phyloP scores from a whole-genome alignment of 2,797 vertebrate species.

The Eulemur coronatus region DNA sequence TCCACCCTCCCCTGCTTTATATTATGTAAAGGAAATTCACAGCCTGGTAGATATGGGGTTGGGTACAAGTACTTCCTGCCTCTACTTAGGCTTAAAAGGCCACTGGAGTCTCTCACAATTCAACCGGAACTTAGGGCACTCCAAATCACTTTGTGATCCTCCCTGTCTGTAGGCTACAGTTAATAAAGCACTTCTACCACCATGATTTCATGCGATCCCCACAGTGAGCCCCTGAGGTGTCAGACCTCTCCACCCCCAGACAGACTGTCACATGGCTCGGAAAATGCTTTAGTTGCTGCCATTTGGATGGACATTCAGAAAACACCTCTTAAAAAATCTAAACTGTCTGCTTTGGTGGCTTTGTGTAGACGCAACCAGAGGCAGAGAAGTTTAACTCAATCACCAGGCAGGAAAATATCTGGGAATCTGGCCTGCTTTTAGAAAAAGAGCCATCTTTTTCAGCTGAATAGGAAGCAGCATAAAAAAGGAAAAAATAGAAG shows the following conservation, averaged over 20 bases:
- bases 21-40: neutral
- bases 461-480: conserved; percentile 8
- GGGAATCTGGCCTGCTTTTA: neutral
- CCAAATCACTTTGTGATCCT: neutral
- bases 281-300: neutral
- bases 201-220: neutral
- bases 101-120: neutral
- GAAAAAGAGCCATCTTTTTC: neutral
- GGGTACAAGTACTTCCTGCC: neutral
- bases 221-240: neutral
- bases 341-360: neutral
- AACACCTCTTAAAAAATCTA: neutral
- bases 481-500: neutral
- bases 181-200: neutral
- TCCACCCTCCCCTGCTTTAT: neutral
- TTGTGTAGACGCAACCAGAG: neutral
- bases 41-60: neutral
- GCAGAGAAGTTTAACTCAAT: neutral
- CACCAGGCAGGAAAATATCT: neutral
- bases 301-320: neutral
- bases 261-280: neutral
- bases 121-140: neutral
- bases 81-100: neutral
- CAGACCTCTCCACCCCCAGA: neutral
- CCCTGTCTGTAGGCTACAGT: neutral